A percentile compares a stretch with the other conserved stretches of the same genome.
phyloP scores from a whole-genome alignment of 2,888 invertebrate genomes.

The Clanis bilineata region DNA sequence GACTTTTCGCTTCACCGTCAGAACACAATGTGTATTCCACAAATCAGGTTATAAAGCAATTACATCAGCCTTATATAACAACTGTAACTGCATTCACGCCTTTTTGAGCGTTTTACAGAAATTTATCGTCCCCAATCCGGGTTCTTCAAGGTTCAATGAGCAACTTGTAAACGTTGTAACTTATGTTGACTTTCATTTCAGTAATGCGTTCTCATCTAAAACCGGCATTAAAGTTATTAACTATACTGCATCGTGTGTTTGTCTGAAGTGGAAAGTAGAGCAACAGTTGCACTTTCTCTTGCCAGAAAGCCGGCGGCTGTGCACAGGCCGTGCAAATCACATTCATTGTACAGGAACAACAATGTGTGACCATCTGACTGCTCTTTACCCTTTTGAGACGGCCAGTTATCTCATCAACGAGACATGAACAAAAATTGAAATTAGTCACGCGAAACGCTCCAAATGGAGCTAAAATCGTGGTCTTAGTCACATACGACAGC shows the following conservation, averaged over 20 bases:
- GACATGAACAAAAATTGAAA: slow-evolving; percentile 36
- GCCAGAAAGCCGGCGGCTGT: slow-evolving; percentile 55
- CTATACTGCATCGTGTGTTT: slow-evolving; percentile 41
- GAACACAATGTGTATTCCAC: slow-evolving; percentile 15
- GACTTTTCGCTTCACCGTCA: neutral
- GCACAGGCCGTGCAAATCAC: slow-evolving; percentile 61
- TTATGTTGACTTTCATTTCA: slow-evolving; percentile 15
- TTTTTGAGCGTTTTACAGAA: slow-evolving; percentile 1
- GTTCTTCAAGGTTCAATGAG: slow-evolving; percentile 2
- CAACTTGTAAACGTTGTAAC: slow-evolving; percentile 8
- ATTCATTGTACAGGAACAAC: slow-evolving; percentile 48
- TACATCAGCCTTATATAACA: slow-evolving; percentile 8
- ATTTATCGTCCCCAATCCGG: neutral
- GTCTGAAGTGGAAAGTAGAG: slow-evolving; percentile 71
- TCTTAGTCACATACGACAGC: slow-evolving; percentile 12
- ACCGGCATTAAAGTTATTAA: slow-evolving; percentile 17
- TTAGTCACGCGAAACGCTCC: slow-evolving; percentile 36
- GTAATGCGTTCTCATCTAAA: slow-evolving; percentile 13
- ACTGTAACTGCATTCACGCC: slow-evolving; percentile 1
- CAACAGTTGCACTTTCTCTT: slow-evolving; percentile 72
- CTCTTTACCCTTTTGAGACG: slow-evolving; percentile 42
- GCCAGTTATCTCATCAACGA: slow-evolving; percentile 40
- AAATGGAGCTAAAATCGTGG: slow-evolving; percentile 33
- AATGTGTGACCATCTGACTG: slow-evolving; percentile 39
- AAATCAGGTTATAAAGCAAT: slow-evolving; percentile 12